Evolutionary conservation across 2,113 vertebrate species (phyloP).

Genomic region (Tachysurus vachellii): DNA sequence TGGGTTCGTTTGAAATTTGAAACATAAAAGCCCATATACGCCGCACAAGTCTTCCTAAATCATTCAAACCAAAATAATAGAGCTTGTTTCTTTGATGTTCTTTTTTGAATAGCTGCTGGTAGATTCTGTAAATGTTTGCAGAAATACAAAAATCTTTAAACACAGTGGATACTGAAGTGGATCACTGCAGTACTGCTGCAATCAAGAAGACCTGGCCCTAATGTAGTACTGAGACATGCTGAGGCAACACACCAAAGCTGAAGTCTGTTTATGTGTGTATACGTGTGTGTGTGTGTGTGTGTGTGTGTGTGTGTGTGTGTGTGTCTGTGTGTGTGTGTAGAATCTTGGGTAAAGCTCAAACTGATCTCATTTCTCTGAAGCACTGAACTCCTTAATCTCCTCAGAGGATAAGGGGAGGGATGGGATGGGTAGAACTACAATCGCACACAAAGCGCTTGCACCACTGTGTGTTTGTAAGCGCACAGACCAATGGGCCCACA

Average conservation of each 20-base stretch:
- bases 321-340: not conserved
- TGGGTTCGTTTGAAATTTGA: not conserved
- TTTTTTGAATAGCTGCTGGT: not conserved
- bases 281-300: constrained; percentile 4
- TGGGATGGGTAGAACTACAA: constrained; percentile 38
- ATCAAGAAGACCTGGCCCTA: constrained; percentile 15
- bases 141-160: not conserved
- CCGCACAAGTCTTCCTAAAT: not conserved
- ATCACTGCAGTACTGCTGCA: not conserved
- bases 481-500: constrained; percentile 23
- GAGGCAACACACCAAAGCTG: not conserved
- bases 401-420: constrained; percentile 33
- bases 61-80: not conserved
- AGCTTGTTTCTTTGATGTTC: not conserved
- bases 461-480: constrained; percentile 35
- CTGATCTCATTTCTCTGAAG: constrained; percentile 61
- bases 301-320: not conserved
- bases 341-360: constrained; percentile 54
- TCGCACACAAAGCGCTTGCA: constrained; percentile 28
- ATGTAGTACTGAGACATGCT: not conserved
- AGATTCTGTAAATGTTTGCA: not conserved
- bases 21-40: not conserved
- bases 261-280: not conserved
- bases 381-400: constrained; percentile 54
- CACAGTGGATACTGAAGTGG: not conserved